Evolutionary conservation across 2,113 vertebrate species (phyloP).

Genomic region (Sisor rabdophorus): DNA sequence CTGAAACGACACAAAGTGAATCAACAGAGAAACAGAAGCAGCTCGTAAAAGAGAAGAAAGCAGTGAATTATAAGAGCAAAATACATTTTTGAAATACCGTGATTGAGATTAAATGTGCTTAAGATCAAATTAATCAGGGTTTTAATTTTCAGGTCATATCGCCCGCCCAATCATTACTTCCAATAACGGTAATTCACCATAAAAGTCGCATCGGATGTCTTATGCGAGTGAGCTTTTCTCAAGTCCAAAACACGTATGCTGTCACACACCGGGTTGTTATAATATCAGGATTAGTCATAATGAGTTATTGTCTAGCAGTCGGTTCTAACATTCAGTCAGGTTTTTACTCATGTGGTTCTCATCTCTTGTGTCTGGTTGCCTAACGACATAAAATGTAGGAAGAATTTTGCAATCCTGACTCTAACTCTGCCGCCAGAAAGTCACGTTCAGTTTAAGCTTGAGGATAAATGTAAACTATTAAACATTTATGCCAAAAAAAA

Average conservation of each 20-base stretch:
- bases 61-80: too few species aligned
- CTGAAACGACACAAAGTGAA: too few species aligned
- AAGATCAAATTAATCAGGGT: too few species aligned
- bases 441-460: neutral
- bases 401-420: neutral
- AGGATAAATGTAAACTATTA: neutral
- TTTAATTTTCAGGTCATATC: too few species aligned
- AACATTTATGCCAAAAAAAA: constrained; percentile 2
- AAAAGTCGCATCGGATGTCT: neutral
- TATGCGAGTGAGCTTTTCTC: neutral
- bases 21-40: too few species aligned
- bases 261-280: neutral
- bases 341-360: neutral
- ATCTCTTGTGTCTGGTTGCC: neutral
- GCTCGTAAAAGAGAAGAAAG: too few species aligned
- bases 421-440: neutral
- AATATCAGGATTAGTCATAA: neutral
- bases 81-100: too few species aligned
- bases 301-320: neutral
- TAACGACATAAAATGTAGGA: neutral
- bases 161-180: neutral
- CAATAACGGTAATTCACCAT: neutral
- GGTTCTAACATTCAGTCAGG: neutral
- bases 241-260: neutral
- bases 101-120: too few species aligned